Base-by-base conservation (phyloP, 2,113 vertebrate genomes). In the Chitala chitala region DNA sequence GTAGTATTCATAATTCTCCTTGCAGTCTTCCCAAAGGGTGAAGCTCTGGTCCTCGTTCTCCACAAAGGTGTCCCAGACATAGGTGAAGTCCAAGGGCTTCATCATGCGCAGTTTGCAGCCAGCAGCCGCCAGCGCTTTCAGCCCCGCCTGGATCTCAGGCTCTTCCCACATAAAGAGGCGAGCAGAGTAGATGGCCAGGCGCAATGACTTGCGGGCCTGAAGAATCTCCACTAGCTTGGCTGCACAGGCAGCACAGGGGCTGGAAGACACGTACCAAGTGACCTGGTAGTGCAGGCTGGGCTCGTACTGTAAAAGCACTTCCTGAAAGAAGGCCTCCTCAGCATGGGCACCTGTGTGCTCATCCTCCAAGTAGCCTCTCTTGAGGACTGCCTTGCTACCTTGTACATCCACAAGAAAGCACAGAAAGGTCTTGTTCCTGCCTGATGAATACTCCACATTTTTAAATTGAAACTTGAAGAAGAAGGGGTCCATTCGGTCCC, bases 401-500 rank as follows among this genome's bases (percentile, higher is more conserved):
- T 84, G 86, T 0, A 71, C 81, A 66, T 95, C 94, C 0, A 98
- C 63, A 72, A 95, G 90, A 0, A 96, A 98, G 81, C 92, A 98
- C 76, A 98, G 89, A 79, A 95, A 91, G 77, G 96, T 98, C 87
- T 98, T 98, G 83, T 98, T 98, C 46, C 95, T 88, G n/a, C 96
- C 96, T 0, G 95, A 98, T 1, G 94, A 97, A 81, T 98, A 98
- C 50, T 98, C 96, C 79, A 98, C 96, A 0, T 98, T 98, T 85
- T 94, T 93, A 86, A 95, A 98, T 87, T 98, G 96, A 87, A 98
- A 98, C 82, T 94, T 96, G 86, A 92, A 98, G 79, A 84, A 91
- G 58, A 92, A 90, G 63, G 93, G 93, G 33, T 95, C 93, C 5
- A 98, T 90, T 33, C 94, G 89, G 54, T 96, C 92, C 77, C 96